Conservation (phyloP, 2,797 vertebrate genomes). For the Peromyscus nudipes region DNA sequence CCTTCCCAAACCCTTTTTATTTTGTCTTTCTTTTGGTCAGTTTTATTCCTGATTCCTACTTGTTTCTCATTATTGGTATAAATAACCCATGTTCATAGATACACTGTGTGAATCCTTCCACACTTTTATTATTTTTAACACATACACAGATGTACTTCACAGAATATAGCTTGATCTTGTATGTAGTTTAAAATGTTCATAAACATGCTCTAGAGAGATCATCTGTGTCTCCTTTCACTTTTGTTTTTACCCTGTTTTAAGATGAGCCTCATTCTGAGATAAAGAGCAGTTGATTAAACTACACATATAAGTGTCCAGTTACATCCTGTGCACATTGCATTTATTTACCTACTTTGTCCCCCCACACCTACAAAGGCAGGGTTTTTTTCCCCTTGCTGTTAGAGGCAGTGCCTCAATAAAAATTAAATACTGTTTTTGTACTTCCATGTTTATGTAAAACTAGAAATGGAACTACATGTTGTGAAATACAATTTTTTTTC, state of each 20-base stretch:
- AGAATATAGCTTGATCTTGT: background rate
- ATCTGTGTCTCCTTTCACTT: background rate
- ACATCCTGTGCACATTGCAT: background rate
- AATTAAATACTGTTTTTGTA: background rate
- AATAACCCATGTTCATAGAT: background rate
- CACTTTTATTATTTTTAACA: background rate
- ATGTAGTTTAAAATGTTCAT: background rate
- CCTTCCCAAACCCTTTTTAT: background rate
- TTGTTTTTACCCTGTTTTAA: background rate
- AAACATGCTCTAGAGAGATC: background rate
- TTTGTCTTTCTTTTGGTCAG: background rate
- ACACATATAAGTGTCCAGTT: background rate
- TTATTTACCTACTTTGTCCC: background rate
- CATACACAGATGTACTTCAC: background rate
- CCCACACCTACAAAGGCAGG: background rate
- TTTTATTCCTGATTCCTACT: background rate
- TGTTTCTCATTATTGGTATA: background rate
- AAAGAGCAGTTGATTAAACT: background rate
- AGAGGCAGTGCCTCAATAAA: background rate
- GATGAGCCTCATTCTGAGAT: background rate
- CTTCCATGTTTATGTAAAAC: background rate
- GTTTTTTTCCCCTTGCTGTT: background rate
- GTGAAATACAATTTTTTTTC: background rate
- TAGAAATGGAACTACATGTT: background rate
- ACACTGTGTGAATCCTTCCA: background rate